Evolutionary conservation across 2,797 vertebrate genomes (phyloP).

Genomic region (Eulemur mongoz): DNA sequence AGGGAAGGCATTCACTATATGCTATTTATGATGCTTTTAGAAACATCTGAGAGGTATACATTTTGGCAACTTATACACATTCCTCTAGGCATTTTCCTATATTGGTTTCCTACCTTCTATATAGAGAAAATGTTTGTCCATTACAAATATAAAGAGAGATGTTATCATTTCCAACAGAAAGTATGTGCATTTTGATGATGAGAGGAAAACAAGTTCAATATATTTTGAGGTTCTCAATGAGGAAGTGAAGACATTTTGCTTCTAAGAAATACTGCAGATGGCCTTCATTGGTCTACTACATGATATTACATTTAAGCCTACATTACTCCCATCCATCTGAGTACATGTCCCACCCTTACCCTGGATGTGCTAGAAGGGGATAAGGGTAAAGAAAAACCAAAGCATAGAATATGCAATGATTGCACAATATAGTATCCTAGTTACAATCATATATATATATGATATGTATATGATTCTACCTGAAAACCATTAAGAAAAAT

Average conservation of each 20-base stretch:
- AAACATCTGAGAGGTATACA: constrained; percentile 34
- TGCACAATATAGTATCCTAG: neutral
- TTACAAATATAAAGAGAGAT: constrained; percentile 15
- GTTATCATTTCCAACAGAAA: constrained; percentile 27
- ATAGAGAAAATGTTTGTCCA: neutral
- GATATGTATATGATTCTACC: neutral
- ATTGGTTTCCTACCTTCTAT: constrained; percentile 38
- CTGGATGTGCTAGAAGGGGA: neutral
- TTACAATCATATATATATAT: neutral
- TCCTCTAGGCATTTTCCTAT: constrained; percentile 32
- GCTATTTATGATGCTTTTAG: constrained; percentile 1
- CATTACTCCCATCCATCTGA: neutral
- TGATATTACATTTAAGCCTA: neutral
- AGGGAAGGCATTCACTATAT: neutral
- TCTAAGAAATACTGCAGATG: neutral
- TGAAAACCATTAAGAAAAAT: constrained; percentile 44
- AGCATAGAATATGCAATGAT: neutral
- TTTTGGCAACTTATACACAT: constrained; percentile 28
- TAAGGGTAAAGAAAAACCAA: neutral
- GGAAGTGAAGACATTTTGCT: constrained; percentile 9
- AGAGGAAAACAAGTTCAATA: constrained; percentile 47
- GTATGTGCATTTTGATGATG: constrained; percentile 13
- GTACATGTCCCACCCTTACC: neutral
- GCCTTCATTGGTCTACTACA: neutral
- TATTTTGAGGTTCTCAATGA: constrained; percentile 5